These are phyloP conservation scores for Lepus europaeus DNA, from an alignment of 2,113 vertebrate species.

Conservation along the genomic window DNA sequence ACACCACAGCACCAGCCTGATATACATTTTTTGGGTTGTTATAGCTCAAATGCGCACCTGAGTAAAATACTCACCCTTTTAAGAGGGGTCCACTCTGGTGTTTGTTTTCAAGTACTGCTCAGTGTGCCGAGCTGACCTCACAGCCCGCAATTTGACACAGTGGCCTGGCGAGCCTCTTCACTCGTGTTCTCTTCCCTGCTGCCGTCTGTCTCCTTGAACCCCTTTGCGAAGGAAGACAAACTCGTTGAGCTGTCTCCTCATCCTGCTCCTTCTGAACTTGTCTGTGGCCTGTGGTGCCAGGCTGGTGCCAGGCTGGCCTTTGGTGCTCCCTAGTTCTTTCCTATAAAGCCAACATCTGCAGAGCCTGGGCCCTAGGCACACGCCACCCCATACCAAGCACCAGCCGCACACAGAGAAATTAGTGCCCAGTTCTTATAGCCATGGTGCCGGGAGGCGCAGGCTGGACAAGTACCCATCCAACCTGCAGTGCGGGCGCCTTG, in stretches of 20 bases:
- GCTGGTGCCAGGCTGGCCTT: background rate
- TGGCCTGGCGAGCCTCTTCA: background rate
- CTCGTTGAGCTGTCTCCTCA: background rate
- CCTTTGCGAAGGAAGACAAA: constrained; percentile 14
- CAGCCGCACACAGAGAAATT: background rate
- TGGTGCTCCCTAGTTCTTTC: background rate
- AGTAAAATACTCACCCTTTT: background rate
- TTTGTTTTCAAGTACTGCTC: constrained; percentile 12
- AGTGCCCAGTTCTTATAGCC: background rate
- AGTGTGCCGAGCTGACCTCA: background rate
- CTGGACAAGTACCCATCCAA: background rate
- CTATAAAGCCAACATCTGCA: background rate
- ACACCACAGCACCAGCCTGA: background rate
- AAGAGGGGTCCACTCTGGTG: background rate
- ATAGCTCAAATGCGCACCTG: background rate
- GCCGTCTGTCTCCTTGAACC: background rate
- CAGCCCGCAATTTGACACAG: background rate
- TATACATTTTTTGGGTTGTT: background rate
- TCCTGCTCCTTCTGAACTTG: background rate
- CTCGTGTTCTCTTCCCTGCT: background rate
- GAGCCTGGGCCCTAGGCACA: background rate
- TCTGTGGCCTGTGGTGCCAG: background rate
- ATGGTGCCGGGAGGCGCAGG: background rate
- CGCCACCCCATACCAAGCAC: background rate
- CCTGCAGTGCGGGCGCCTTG: background rate